Conservation (phyloP, 1,140 invertebrate genomes). For the Tenebrio molitor region DNA sequence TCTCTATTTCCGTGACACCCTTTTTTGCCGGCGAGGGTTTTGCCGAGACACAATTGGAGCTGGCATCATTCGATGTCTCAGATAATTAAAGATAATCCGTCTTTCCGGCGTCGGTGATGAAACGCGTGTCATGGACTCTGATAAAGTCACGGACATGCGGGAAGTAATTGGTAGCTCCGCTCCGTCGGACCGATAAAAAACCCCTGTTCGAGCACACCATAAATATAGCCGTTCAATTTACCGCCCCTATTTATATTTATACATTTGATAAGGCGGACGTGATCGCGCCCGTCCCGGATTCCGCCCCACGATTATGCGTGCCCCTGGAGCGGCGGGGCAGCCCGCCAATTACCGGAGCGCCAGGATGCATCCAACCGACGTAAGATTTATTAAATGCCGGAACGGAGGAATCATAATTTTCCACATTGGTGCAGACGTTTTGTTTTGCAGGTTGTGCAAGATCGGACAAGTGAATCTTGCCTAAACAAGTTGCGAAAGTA, state of each 20-base stretch:
- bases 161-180: slow-evolving; percentile 52
- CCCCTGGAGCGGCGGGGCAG: too few species aligned
- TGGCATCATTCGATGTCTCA: slow-evolving; percentile 57
- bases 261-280: not conserved
- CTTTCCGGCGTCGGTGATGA: slow-evolving; percentile 55
- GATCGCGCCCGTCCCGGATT: too few species aligned
- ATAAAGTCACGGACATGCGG: slow-evolving; percentile 58
- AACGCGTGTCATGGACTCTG: slow-evolving; percentile 53
- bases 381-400: too few species aligned
- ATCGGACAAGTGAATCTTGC: too few species aligned
- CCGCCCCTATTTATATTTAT: slow-evolving; percentile 15
- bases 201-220: slow-evolving; percentile 13
- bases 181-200: slow-evolving; percentile 45
- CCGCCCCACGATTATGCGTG: too few species aligned
- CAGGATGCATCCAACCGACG: too few species aligned
- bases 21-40: slow-evolving; percentile 33
- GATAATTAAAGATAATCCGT: slow-evolving; percentile 62
- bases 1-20: slow-evolving; percentile 43
- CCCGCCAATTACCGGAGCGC: too few species aligned
- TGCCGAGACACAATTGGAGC: slow-evolving; percentile 47
- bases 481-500: too few species aligned
- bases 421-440: too few species aligned
- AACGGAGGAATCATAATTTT: too few species aligned
- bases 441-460: too few species aligned
- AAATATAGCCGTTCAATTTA: slow-evolving; percentile 12